Conservation (phyloP, 2,113 vertebrate genomes). For the Grammomys dolichurus region DNA sequence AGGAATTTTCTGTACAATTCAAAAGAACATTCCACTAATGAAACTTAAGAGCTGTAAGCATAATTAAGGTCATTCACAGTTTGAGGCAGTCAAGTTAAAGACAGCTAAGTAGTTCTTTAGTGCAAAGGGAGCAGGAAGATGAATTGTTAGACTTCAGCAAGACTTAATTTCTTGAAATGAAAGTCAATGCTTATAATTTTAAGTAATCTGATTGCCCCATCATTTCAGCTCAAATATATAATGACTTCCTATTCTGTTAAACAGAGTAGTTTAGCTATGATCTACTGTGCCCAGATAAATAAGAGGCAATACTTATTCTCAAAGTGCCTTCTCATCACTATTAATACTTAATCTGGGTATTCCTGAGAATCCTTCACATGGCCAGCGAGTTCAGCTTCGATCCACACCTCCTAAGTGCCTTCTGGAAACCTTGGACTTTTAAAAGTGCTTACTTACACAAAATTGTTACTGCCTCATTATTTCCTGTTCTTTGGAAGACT, state of each 20-base stretch:
- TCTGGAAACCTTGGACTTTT: conserved; percentile 37
- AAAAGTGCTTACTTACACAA: not conserved
- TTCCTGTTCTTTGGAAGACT: not conserved
- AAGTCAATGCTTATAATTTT: not conserved
- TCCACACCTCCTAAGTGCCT: not conserved
- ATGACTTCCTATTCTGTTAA: not conserved
- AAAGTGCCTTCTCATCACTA: conserved; percentile 32
- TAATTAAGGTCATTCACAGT: not conserved
- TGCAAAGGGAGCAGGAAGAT: not conserved
- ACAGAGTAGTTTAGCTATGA: conserved; percentile 1
- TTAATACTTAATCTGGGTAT: conserved; percentile 17
- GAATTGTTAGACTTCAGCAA: not conserved
- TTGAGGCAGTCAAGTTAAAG: not conserved
- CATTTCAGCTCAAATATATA: not conserved
- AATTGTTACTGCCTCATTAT: not conserved
- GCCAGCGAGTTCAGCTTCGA: not conserved
- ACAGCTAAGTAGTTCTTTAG: not conserved
- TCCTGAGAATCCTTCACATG: not conserved
- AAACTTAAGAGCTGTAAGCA: not conserved
- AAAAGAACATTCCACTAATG: not conserved
- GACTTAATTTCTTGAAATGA: not conserved
- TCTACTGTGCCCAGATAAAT: conserved; percentile 31
- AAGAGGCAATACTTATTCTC: conserved; percentile 8
- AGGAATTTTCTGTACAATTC: not conserved
- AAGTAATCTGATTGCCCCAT: not conserved